Evolutionary conservation across 2,888 invertebrate genomes (phyloP), one percentile per base, ranked within the genome.

Genomic region (Nephrotoma appendiculata): DNA sequence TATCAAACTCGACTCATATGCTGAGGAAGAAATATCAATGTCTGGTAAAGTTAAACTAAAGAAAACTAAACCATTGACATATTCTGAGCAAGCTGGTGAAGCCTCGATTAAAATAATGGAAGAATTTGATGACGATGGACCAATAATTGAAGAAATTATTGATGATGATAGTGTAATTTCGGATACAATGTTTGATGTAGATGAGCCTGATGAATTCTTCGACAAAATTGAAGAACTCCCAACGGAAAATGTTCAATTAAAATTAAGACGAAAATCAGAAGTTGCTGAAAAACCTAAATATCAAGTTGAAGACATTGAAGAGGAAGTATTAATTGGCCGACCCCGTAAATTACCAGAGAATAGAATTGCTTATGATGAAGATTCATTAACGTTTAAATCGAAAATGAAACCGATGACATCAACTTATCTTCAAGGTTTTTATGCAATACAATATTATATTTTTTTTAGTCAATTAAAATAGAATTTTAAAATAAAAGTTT

Each of bases 11-110:
- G 96, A 97, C 91, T 95, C 96, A 0, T 97, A 97, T 90, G 96
- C 96, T 57, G 97, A 96, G 92, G 97, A 97, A 92, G 96, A 97
- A 92, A 95, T 97, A 88, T 96, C 96, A 7, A 95, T 97, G 95
- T 95, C 96, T 3, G 96, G 96, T 87, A 96, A 96, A 91, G 95
- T 97, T 0, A 96, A 95, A 91, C 89, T 97, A 6, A 96, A 95
- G 90, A 96, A 95, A 89, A 94, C 93, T 87, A 94, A 94, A 88
- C 95, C 95, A 86, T 94, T 94, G 87, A 96, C 96, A 1, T 96
- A 95, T 90, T 94, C 93, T 11, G 97, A 97, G 92, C 96, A 95
- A 91, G 93, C 95, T 19, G 95, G 95, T 87, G 96, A 96, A 92
- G 94, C 95, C 87, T 95, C 95, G 0, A 95, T 96, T 71, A 93